Evolutionary conservation across 2,797 vertebrate genomes (phyloP).

Genomic region (Ceryle rudis): DNA sequence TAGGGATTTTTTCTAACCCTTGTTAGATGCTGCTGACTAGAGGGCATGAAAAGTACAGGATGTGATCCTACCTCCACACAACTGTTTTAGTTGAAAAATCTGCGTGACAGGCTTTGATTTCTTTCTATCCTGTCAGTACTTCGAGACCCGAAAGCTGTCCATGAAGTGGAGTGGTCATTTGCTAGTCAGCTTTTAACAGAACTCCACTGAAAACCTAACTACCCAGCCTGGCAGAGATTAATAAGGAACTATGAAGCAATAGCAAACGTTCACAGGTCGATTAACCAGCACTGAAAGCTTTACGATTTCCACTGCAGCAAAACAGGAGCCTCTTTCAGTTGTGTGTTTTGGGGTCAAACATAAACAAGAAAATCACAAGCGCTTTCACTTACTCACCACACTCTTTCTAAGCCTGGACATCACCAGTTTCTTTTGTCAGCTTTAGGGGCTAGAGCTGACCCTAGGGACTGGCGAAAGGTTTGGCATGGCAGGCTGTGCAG

Average conservation of each 20-base stretch:
- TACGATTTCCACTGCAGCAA: neutral
- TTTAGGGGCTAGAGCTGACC: neutral
- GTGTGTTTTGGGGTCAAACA: neutral
- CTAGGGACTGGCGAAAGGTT: neutral
- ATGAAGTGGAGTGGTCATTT: neutral
- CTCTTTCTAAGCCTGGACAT: neutral
- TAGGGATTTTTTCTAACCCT: neutral
- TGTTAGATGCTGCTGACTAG: neutral
- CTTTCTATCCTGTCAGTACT: neutral
- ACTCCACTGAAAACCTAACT: neutral
- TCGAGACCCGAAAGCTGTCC: neutral
- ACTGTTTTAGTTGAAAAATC: neutral
- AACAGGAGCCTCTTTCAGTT: neutral
- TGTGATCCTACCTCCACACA: neutral
- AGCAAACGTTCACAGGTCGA: neutral
- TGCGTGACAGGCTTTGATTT: neutral
- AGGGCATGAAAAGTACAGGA: neutral
- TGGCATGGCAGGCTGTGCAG: neutral
- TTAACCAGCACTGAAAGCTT: neutral
- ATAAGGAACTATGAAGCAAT: neutral
- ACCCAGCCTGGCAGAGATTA: neutral
- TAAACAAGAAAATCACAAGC: neutral
- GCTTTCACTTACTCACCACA: neutral
- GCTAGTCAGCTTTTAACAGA: neutral
- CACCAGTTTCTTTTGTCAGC: neutral